These are phyloP conservation scores for Gulo gulo DNA, from an alignment of 2,113 vertebrate genomes.

Conservation along the genomic window DNA sequence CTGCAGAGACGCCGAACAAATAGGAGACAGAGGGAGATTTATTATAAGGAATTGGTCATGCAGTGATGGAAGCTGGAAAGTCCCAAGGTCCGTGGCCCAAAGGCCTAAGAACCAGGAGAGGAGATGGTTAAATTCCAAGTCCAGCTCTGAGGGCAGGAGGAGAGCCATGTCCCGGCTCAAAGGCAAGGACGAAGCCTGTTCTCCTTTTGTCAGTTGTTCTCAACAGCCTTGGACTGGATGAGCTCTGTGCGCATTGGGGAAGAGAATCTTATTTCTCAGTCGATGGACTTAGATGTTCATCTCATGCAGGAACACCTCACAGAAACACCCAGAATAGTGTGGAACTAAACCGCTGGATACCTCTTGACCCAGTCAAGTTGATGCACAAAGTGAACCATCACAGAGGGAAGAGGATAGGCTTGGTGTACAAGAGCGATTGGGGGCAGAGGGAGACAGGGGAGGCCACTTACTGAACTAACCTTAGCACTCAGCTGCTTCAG, in stretches of 20 bases:
- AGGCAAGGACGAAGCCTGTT: neutral
- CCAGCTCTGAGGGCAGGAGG: neutral
- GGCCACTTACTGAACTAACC: neutral
- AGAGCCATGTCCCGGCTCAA: neutral
- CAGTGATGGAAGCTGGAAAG: neutral
- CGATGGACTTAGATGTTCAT: neutral
- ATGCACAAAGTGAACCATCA: neutral
- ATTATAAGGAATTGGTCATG: neutral
- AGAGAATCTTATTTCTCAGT: neutral
- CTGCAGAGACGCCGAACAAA: neutral
- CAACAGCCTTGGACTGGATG: neutral
- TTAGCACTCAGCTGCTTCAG: neutral
- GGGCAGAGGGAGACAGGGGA: neutral
- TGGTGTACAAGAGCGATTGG: accelerated
- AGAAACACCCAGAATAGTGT: neutral
- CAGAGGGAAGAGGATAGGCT: neutral
- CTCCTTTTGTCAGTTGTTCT: neutral
- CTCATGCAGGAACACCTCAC: neutral
- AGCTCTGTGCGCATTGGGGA: neutral
- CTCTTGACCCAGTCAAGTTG: neutral
- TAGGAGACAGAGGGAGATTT: neutral
- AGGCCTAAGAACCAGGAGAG: neutral
- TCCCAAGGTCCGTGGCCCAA: neutral
- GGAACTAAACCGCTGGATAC: neutral
- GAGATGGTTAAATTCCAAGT: neutral